Percentiles rank a stretch among this genome's conserved stretches.
Evolutionary conservation across 1,140 invertebrate genomes (phyloP).

Genomic region (Apolygus lucorum): DNA sequence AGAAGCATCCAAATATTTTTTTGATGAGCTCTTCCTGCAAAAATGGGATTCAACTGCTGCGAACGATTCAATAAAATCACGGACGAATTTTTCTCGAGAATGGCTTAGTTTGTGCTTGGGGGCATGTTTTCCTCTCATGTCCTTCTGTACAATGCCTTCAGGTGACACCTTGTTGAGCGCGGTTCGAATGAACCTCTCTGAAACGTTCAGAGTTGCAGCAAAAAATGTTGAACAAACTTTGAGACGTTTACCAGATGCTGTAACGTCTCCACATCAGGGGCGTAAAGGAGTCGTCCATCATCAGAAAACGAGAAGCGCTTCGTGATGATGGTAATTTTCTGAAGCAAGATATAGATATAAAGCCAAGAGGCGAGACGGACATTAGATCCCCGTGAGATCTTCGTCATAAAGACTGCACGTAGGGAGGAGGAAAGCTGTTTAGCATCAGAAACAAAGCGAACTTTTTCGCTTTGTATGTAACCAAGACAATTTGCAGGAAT

Average conservation of each 20-base stretch:
- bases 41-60: too few species aligned
- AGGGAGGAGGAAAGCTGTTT: not conserved
- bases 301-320: not conserved
- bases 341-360: not conserved
- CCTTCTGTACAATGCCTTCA: too few species aligned
- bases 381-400: not conserved
- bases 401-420: not conserved
- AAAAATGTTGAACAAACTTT: too few species aligned
- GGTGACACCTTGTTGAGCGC: too few species aligned
- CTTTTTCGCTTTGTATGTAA: not conserved
- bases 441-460: not conserved
- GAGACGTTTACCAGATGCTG: not conserved
- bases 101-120: too few species aligned
- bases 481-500: not conserved
- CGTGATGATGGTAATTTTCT: not conserved
- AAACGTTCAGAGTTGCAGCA: too few species aligned
- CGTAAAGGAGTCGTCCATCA: not conserved
- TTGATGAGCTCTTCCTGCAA: too few species aligned
- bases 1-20: too few species aligned
- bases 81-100: too few species aligned
- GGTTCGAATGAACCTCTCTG: too few species aligned
- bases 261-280: not conserved
- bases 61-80: too few species aligned
- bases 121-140: too few species aligned
- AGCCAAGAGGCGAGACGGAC: not conserved